phyloP scores from a whole-genome alignment of 2,113 vertebrate species.

The Phylloscopus whistleri region DNA sequence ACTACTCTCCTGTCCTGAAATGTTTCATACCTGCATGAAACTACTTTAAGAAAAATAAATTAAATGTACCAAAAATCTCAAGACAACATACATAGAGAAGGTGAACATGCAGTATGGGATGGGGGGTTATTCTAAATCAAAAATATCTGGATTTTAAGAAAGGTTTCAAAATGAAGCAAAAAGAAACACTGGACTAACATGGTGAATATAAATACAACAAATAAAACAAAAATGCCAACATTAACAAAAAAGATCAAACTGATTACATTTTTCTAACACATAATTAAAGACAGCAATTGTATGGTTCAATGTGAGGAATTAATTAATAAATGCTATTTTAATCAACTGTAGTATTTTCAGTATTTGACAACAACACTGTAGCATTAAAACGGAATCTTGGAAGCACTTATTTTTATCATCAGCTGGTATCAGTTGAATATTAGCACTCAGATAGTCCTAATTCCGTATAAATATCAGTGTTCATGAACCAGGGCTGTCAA shows the following conservation, averaged over 20 bases:
- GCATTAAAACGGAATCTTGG: neutral
- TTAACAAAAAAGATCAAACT: neutral
- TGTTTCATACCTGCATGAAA: neutral
- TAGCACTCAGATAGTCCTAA: neutral
- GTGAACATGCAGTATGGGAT: neutral
- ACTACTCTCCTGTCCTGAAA: neutral
- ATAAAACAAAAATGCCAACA: neutral
- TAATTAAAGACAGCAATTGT: neutral
- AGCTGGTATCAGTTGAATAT: neutral
- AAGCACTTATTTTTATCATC: neutral
- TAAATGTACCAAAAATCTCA: neutral
- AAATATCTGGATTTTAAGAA: neutral
- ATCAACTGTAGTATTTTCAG: neutral
- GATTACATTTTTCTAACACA: neutral
- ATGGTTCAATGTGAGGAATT: neutral
- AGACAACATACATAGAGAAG: neutral
- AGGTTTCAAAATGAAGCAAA: neutral
- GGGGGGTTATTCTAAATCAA: neutral
- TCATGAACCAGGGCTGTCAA: conserved; percentile 4
- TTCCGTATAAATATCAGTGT: neutral
- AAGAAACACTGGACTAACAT: neutral
- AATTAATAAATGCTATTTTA: neutral
- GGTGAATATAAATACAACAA: neutral
- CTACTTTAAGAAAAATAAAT: neutral
- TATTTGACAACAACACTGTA: neutral